A percentile compares a stretch with the other conserved stretches of the same genome.
These are phyloP conservation scores for Thamnaconus septentrionalis DNA, from an alignment of 2,113 vertebrate species.

Conservation along the genomic window DNA sequence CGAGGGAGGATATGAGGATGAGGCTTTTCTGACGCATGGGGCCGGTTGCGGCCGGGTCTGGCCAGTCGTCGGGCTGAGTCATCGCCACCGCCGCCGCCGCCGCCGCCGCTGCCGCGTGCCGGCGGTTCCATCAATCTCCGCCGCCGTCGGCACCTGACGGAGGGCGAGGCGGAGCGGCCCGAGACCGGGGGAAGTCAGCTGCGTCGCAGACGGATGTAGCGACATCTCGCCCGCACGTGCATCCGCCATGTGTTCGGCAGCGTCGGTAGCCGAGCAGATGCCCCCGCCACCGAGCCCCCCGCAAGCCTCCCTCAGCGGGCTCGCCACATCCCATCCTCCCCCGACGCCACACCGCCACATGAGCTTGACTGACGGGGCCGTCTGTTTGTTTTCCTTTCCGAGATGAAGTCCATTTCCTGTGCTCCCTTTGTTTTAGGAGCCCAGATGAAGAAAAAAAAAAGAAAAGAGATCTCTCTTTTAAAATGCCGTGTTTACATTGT, in stretches of 20 bases:
- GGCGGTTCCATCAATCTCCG: constrained; percentile 12
- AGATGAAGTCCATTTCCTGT: constrained; percentile 71
- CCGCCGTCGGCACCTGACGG: constrained; percentile 25
- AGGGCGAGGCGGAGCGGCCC: too few species aligned
- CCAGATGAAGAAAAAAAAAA: constrained; percentile 43
- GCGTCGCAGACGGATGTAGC: constrained; percentile 30
- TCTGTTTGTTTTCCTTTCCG: constrained; percentile 69
- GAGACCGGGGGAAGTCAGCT: constrained; percentile 47
- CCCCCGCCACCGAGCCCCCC: constrained; percentile 1
- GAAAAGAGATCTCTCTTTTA: constrained; percentile 62
- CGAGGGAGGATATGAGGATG: constrained; percentile 41
- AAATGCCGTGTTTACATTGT: constrained; percentile 71
- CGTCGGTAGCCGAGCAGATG: too few species aligned
- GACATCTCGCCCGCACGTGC: constrained; percentile 23
- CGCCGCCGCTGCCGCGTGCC: too few species aligned
- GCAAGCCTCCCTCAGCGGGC: neutral
- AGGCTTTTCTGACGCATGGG: constrained; percentile 48
- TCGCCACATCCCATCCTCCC: constrained; percentile 22
- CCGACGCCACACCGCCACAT: constrained; percentile 52
- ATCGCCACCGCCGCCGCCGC: neutral
- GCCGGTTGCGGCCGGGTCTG: constrained; percentile 8
- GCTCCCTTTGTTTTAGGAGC: constrained; percentile 74
- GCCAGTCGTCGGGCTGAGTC: constrained; percentile 34
- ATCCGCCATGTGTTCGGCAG: constrained; percentile 35
- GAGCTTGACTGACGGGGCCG: constrained; percentile 65